Evolutionary conservation across 2,797 vertebrate genomes (phyloP).

Genomic region (Aphelocoma californica): DNA sequence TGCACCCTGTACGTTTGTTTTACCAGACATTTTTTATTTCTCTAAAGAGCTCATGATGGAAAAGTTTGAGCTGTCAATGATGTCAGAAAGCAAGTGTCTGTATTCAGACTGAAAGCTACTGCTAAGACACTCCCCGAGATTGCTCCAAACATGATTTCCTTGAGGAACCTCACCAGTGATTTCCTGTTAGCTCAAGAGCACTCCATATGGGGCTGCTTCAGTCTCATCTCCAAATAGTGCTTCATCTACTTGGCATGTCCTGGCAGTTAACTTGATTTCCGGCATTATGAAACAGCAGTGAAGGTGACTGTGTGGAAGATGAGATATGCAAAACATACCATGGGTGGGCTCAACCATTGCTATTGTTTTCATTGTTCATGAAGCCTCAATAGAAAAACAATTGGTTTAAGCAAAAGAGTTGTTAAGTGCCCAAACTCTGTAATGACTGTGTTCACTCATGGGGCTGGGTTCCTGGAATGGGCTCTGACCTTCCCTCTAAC

Average conservation of each 20-base stretch:
- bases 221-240: not conserved
- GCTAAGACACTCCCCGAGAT: not conserved
- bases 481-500: not conserved
- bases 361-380: not conserved
- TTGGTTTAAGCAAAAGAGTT: not conserved
- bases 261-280: not conserved
- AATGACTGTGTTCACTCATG: rapidly evolving
- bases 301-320: not conserved
- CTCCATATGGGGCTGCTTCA: not conserved
- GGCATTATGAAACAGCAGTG: not conserved
- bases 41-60: not conserved
- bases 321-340: not conserved
- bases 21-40: not conserved
- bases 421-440: not conserved
- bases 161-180: not conserved
- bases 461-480: not conserved
- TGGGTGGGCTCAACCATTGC: not conserved
- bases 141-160: not conserved
- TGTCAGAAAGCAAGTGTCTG: not conserved
- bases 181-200: not conserved
- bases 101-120: not conserved
- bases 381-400: not conserved
- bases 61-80: not conserved
- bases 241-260: not conserved
- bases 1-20: not conserved